Evolutionary conservation across 2,888 invertebrate species (phyloP).

Genomic region (Colostygia pectinataria): DNA sequence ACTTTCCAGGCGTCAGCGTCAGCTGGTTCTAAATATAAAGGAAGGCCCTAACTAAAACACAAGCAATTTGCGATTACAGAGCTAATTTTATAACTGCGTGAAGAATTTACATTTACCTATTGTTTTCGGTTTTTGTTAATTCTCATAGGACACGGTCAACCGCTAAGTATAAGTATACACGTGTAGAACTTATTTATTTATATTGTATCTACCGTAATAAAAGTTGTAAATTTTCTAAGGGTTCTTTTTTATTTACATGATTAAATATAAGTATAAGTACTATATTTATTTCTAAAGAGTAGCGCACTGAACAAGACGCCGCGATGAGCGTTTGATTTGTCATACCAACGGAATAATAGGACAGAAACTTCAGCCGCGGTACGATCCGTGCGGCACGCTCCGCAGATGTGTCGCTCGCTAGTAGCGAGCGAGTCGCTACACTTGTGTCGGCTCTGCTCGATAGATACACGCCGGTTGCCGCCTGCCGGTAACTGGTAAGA

Average conservation of each 20-base stretch:
- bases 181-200: conserved; percentile 27
- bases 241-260: not conserved
- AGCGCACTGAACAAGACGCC: no score
- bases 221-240: conserved; percentile 13
- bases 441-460: no score
- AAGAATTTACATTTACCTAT: conserved; percentile 36
- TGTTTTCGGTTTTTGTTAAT: conserved; percentile 23
- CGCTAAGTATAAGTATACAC: conserved; percentile 28
- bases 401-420: no score
- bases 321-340: no score
- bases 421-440: no score
- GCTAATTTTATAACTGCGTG: conserved; percentile 35
- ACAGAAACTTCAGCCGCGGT: no score
- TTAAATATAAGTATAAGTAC: no score
- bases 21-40: conserved; percentile 76
- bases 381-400: no score
- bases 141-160: conserved; percentile 17
- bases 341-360: no score
- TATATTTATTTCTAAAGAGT: no score
- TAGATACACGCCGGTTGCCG: no score
- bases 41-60: conserved; percentile 49
- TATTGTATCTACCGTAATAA: conserved; percentile 34
- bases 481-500: no score
- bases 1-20: conserved; percentile 76
- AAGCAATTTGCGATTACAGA: conserved; percentile 28